phyloP scores from a whole-genome alignment of 2,797 vertebrate genomes.

The Mastacembelus armatus region DNA sequence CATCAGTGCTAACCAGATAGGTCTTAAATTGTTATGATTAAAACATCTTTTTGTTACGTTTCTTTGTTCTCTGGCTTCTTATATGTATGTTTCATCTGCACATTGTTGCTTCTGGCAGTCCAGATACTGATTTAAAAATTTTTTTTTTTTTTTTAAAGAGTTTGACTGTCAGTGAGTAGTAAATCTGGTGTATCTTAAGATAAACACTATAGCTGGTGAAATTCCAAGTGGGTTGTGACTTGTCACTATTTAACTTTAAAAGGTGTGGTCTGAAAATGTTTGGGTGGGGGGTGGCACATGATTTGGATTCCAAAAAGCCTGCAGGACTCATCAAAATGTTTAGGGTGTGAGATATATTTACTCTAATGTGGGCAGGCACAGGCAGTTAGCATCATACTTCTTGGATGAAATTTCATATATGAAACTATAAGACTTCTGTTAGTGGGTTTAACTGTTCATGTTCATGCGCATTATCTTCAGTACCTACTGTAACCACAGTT shows the following conservation, averaged over 20 bases:
- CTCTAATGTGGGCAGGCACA: slow-evolving; percentile 7
- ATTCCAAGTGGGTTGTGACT: not conserved
- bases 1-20: no score
- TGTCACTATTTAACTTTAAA: not conserved
- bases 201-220: not conserved
- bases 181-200: not conserved
- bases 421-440: slow-evolving; percentile 15
- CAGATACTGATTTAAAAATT: no score
- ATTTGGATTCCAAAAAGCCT: not conserved
- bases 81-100: no score
- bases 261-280: not conserved
- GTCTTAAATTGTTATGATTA: no score
- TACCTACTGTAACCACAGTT: not conserved
- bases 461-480: slow-evolving; percentile 13
- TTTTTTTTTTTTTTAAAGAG: no score
- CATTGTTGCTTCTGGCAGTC: no score
- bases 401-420: slow-evolving; percentile 21
- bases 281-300: not conserved
- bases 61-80: no score
- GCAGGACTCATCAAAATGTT: slow-evolving; percentile 23
- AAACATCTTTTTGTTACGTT: no score
- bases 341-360: slow-evolving; percentile 28
- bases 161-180: not conserved
- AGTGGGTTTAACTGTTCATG: not conserved
- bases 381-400: slow-evolving; percentile 14